Evolutionary conservation across 2,797 vertebrate genomes (phyloP), one percentile per base, ranked within the genome.

Genomic region (Neosilurus mollespiculum): DNA sequence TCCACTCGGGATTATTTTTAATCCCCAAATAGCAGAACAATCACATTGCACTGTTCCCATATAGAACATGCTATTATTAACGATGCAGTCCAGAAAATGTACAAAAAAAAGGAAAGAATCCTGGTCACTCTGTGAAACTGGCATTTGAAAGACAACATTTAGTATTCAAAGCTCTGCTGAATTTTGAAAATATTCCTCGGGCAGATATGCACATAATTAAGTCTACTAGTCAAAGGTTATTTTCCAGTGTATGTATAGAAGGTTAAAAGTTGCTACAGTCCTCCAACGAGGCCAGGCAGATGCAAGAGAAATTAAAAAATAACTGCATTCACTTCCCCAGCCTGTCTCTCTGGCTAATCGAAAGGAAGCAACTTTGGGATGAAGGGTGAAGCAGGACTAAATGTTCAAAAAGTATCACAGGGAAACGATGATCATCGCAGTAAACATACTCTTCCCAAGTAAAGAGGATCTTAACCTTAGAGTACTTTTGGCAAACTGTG

Each of bases 271-370:
- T 9, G 56, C 16, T 53, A 24, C 26, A 12, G 24, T 56, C 53
- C 4, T 56, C 24, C 70, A 71, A 71, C 37, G 53, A 72, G 70
- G 51, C 7, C 70, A 72, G 49, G 12, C 43, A 71, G 53, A 53
- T 5, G 6, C 43, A 71, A 77, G 54, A 14, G 58, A 77, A 30
- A 77, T 37, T n/a, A 14, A 62, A 64, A 78, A 78, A 76, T 62
- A 37, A 12, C 20, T 12, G 24, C 37, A 43, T 15, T 65, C 18
- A 49, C 62, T 71, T 77, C 65, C 69, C 18, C 37, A 34, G 30
- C 61, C 67, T 61, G 83, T 83, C 78, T 88, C 14, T 72, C 53
- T 56, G 4, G 15, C 53, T 56, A 75, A 30, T 76, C 24, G 16
- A 76, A 85, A 80, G 34, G 10, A 78, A 64, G 22, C 14, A 15